Evolutionary conservation across 2,888 invertebrate species (phyloP).

Genomic region (Hirtodrosophila confusa): DNA sequence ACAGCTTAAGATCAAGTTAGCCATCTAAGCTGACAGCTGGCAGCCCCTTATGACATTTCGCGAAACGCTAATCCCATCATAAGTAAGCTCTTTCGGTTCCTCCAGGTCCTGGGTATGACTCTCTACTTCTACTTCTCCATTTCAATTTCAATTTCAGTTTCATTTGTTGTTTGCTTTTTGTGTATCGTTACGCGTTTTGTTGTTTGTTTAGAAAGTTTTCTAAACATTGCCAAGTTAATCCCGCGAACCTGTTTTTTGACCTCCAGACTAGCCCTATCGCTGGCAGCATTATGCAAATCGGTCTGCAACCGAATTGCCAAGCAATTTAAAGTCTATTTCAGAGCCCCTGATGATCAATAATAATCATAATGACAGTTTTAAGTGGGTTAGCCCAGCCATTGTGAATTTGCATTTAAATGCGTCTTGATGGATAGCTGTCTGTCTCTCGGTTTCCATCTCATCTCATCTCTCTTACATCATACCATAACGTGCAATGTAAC

Average conservation of each 20-base stretch:
- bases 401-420: constrained; percentile 62
- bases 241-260: constrained; percentile 65
- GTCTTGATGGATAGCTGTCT: constrained; percentile 71
- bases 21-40: constrained; percentile 76
- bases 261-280: constrained; percentile 6
- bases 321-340: constrained; percentile 53
- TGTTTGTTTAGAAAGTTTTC: constrained; percentile 72
- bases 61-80: constrained; percentile 75
- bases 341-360: constrained; percentile 69
- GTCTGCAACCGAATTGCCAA: constrained; percentile 11
- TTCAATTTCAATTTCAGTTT: constrained; percentile 64
- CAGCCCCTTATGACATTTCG: constrained; percentile 70
- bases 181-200: constrained; percentile 19
- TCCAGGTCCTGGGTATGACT: constrained; percentile 10
- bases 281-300: constrained; percentile 62
- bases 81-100: constrained; percentile 47
- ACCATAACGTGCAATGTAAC: constrained; percentile 35
- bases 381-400: constrained; percentile 67
- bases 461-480: constrained; percentile 62
- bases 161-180: constrained; percentile 46
- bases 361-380: constrained; percentile 78
- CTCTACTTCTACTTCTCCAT: constrained; percentile 40
- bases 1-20: constrained; percentile 79
- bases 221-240: constrained; percentile 73
- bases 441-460: constrained; percentile 21